Base-by-base conservation (phyloP, 35 echinoderm and acorn worm species). In the Heliocidaris tuberculata region DNA sequence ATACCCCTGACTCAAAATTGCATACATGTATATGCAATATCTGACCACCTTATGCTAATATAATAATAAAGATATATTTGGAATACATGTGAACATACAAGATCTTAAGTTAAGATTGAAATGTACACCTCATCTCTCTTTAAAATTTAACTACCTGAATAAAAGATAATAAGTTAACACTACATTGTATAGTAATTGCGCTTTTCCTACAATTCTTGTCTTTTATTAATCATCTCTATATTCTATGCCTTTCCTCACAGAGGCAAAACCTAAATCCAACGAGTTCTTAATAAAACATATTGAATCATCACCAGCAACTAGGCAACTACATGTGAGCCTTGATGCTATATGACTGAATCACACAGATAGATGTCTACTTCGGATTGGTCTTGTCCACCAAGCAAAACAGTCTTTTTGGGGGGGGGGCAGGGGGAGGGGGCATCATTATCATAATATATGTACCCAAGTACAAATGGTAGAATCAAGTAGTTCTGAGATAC, bases 111-210 rank as follows among this genome's bases (percentile, higher is more conserved):
- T 78, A 78, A 78, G 65, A 78, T 78, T 78, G 65, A 78, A 78
- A 78, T 78, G 27, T 78, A 78, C 65, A 78, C 27, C 65, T n/a
- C 60, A 78, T 78, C 19, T 78, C 27, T 19, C 65, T 21, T 78
- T n/a, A 78, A 78, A 78, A 19, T 78, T 78, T 19, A 78, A 78
- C 65, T 78, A 78, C 65, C 65, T 78, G 65, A 78, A 78, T 78
- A 78, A 78, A 24, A 78, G 65, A 78, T 21, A 78, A 78, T 78
- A 78, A 78, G 65, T 78, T 78, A 78, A 70, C 7, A n/a, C 65
- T 78, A 78, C 65, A 78, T n/a, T n/a, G 27, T 78, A 78, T 78
- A 78, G 65, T 78, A 78, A 78, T 78, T 78, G 65, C 27, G 65
- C 65, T 78, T n/a, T 7, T 78, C 65, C 35, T 21, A 78, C 21